Evolutionary conservation across 2,797 vertebrate species (phyloP).

Genomic region (Cyclura pinguis): DNA sequence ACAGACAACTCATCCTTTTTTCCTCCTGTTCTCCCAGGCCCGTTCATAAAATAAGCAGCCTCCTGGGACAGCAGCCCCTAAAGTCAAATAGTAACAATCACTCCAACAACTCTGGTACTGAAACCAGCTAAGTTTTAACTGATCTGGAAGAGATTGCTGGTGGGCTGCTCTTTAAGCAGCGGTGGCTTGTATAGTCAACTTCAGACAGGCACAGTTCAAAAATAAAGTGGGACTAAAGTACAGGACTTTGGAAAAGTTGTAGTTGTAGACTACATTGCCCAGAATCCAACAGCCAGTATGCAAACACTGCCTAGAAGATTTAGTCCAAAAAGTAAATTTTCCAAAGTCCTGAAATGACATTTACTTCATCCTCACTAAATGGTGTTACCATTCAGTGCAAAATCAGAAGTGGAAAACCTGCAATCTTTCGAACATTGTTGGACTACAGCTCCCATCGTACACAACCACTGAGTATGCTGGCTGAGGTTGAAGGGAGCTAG

Average conservation of each 20-base stretch:
- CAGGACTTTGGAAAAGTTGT: too few species aligned
- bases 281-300: too few species aligned
- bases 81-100: not conserved
- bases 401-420: not conserved
- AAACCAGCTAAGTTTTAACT: not conserved
- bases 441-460: not conserved
- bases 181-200: not conserved
- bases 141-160: not conserved
- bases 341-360: not conserved
- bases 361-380: not conserved
- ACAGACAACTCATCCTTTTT: not conserved
- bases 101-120: not conserved
- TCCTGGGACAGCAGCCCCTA: not conserved
- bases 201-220: not conserved
- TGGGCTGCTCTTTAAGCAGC: not conserved
- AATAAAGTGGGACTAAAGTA: not conserved
- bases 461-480: not conserved
- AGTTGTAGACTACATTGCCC: too few species aligned
- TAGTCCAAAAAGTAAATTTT: not conserved
- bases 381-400: not conserved
- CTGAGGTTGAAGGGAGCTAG: not conserved
- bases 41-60: conserved; percentile 1
- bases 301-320: not conserved
- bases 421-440: not conserved
- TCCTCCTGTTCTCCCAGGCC: not conserved